Base-by-base conservation (phyloP, 37 sponge, comb jelly and placozoan species). In the Mnemiopsis leidyi region DNA sequence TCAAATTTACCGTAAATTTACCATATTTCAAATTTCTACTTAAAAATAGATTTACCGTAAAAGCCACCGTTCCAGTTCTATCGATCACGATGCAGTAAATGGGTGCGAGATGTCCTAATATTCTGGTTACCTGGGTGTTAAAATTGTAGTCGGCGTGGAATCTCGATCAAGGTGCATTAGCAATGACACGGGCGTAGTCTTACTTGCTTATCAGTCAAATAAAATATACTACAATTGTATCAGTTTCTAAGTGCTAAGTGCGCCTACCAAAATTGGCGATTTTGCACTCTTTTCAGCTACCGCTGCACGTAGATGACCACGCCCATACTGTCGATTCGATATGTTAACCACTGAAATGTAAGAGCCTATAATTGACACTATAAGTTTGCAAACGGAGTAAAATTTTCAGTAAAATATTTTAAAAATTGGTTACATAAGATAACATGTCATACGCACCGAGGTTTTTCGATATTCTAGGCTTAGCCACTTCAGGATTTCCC, bases 81-180 rank as follows among this genome's bases (percentile, higher is more conserved):
- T 85, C 90, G 39, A 40, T 85, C 3, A 85, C 90, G 36, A 85
- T 85, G 30, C 90, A 85, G 90, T 85, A 85, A 21, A 85, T 40
- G 24, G 90, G 90, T n/a, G 90, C 90, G 0, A 85, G 90, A 85
- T 85, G 90, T 40, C 90, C 90, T 25, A 38, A 33, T 13, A 85
- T 39, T n/a, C 90, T 28, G 1, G 90, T 40, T 28, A 85, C 61
- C 34, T 31, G 35, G 7, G n/a, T n/a, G n/a, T n/a, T n/a, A n/a
- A n/a, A n/a, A n/a, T n/a, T n/a, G n/a, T n/a, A n/a, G n/a, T n/a
- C n/a, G n/a, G n/a, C n/a, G n/a, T n/a, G n/a, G n/a, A n/a, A n/a
- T n/a, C n/a, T n/a, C 5, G 61, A 48, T 5, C 13, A 48, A 48
- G 5, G 61, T 48, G 13, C 9, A 48, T 48, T 48, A 48, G 61